Evolutionary conservation across 1,140 invertebrate species (phyloP).

Genomic region (Hyles vespertilio): DNA sequence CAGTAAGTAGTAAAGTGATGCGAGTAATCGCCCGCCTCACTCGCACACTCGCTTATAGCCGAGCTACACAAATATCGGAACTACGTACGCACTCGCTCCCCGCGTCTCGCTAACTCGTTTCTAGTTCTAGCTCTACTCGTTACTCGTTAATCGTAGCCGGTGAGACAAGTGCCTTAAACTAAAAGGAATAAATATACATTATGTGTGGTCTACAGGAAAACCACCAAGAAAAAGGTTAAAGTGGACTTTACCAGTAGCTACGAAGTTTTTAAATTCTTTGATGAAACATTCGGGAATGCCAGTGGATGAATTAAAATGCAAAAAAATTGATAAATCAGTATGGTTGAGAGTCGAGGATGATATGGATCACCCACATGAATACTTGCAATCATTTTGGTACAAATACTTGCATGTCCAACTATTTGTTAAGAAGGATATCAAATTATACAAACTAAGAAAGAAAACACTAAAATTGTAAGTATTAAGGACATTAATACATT

Average conservation of each 20-base stretch:
- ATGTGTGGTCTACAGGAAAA: conserved; percentile 30
- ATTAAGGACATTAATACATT: no score
- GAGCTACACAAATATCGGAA: no score
- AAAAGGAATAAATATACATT: no score
- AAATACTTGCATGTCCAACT: conserved; percentile 45
- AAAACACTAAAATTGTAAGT: conserved; percentile 45
- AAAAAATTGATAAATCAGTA: conserved; percentile 39
- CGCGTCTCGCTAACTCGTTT: no score
- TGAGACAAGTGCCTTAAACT: no score
- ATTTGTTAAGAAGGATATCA: conserved; percentile 45
- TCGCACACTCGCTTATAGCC: no score
- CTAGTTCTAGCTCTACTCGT: no score
- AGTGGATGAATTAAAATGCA: conserved; percentile 48
- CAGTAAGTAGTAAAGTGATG: no score
- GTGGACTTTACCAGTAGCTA: conserved; percentile 45
- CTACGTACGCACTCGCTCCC: no score
- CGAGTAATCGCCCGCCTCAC: no score
- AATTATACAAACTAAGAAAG: conserved; percentile 38
- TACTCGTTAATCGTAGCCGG: no score
- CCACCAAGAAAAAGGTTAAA: conserved; percentile 35
- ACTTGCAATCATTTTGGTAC: conserved; percentile 49
- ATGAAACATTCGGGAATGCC: conserved; percentile 35
- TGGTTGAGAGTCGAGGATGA: conserved; percentile 46
- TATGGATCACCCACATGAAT: conserved; percentile 39
- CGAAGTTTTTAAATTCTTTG: conserved; percentile 44